Conservation (phyloP, 1,140 invertebrate genomes). For the Formica selysi region DNA sequence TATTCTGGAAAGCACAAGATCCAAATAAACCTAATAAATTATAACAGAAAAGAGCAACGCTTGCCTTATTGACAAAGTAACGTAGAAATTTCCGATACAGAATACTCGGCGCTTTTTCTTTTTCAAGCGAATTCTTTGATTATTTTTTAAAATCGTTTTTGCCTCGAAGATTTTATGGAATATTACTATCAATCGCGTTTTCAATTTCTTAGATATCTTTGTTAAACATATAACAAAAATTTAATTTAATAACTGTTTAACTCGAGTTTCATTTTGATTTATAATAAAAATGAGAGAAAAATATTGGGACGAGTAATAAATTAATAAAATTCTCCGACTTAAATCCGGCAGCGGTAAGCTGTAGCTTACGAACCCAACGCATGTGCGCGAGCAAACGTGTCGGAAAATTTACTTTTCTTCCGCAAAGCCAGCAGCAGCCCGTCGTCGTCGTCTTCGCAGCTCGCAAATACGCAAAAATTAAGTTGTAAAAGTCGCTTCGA, state of each 20-base stretch:
- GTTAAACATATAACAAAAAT: neutral
- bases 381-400: constrained; percentile 55
- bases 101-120: neutral
- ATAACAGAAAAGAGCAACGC: constrained; percentile 27
- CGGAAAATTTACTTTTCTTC: constrained; percentile 62
- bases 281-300: neutral
- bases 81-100: constrained; percentile 3
- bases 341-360: constrained; percentile 1
- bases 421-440: constrained; percentile 27
- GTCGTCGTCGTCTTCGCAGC: constrained; percentile 25
- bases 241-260: neutral
- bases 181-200: neutral
- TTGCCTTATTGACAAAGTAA: constrained; percentile 27
- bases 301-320: neutral
- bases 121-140: neutral
- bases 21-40: constrained; percentile 49
- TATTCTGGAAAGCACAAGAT: constrained; percentile 34
- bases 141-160: constrained; percentile 2
- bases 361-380: constrained; percentile 42
- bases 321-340: constrained; percentile 47
- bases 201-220: neutral
- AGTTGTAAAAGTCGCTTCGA: constrained; percentile 64
- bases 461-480: constrained; percentile 64
- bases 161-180: neutral
- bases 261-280: neutral